phyloP scores from a whole-genome alignment of 1,140 invertebrate genomes.

The Drosophila baimaii region DNA sequence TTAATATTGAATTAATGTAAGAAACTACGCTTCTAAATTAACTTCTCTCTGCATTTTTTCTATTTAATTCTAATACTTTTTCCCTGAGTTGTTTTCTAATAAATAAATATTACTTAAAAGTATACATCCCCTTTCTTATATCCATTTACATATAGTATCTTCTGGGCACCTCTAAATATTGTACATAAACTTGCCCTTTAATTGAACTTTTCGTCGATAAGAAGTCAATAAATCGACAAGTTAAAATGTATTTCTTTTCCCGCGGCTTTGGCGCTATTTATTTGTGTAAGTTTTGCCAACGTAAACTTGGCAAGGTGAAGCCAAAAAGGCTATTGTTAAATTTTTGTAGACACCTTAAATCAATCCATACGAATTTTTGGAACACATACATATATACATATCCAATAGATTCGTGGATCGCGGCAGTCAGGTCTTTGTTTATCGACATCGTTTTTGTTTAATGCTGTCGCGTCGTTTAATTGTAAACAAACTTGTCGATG shows the following conservation, averaged over 20 bases:
- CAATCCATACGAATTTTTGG: constrained; percentile 19
- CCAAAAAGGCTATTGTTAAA: constrained; percentile 19
- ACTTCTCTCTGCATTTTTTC: too few species aligned
- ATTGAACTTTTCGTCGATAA: constrained; percentile 50
- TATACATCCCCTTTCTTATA: neutral
- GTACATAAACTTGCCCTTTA: constrained; percentile 35
- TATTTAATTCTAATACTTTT: neutral
- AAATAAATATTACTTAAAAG: neutral
- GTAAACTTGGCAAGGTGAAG: constrained; percentile 42
- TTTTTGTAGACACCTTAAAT: constrained; percentile 34
- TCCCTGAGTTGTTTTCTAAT: neutral
- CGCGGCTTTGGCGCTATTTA: constrained; percentile 32
- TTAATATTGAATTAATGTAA: too few species aligned
- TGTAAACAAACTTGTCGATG: constrained; percentile 61
- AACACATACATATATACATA: constrained; percentile 20
- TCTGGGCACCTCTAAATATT: neutral
- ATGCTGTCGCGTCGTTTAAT: constrained; percentile 66
- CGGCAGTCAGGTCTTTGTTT: constrained; percentile 48
- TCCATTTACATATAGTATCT: neutral
- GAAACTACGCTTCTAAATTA: too few species aligned
- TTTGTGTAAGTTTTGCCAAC: constrained; percentile 37
- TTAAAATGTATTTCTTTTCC: constrained; percentile 29
- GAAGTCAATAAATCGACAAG: constrained; percentile 35
- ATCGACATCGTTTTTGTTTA: constrained; percentile 60
- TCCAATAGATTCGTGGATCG: constrained; percentile 33